Conservation (phyloP, 2,888 invertebrate species). For the Homarus gammarus region DNA sequence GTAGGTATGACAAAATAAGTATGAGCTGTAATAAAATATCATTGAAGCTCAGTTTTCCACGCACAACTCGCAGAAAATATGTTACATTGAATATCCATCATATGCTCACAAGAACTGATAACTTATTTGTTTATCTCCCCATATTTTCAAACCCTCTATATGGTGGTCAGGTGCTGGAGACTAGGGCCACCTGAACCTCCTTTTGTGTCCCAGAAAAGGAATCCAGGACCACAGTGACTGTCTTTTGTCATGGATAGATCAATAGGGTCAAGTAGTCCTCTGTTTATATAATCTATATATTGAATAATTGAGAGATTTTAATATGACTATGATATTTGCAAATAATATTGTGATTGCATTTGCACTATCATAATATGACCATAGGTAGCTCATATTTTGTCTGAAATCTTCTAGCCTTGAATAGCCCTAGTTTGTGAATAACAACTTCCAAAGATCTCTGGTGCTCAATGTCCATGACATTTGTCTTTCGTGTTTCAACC, state of each 20-base stretch:
- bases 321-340: conserved; percentile 36
- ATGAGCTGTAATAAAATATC: background rate
- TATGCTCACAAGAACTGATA: conserved; percentile 7
- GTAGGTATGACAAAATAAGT: conserved; percentile 9
- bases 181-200: conserved; percentile 22
- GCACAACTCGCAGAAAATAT: conserved; percentile 1
- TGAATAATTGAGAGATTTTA: conserved; percentile 40
- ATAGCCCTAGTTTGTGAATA: conserved; percentile 47
- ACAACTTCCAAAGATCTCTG: conserved; percentile 63
- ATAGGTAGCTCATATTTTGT: conserved; percentile 55
- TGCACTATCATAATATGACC: conserved; percentile 43
- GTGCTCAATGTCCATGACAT: conserved; percentile 66
- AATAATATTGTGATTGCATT: conserved; percentile 48
- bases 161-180: conserved; percentile 54
- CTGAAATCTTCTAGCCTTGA: conserved; percentile 37
- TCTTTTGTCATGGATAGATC: conserved; percentile 49
- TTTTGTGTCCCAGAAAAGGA: conserved; percentile 65
- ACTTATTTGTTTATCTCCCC: conserved; percentile 27
- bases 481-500: conserved; percentile 45
- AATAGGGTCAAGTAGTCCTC: conserved; percentile 51
- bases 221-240: conserved; percentile 43
- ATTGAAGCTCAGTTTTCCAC: conserved; percentile 5
- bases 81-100: background rate
- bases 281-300: conserved; percentile 38
- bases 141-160: conserved; percentile 41